phyloP scores from a whole-genome alignment of 1,140 invertebrate species.

The Ectropis grisescens region DNA sequence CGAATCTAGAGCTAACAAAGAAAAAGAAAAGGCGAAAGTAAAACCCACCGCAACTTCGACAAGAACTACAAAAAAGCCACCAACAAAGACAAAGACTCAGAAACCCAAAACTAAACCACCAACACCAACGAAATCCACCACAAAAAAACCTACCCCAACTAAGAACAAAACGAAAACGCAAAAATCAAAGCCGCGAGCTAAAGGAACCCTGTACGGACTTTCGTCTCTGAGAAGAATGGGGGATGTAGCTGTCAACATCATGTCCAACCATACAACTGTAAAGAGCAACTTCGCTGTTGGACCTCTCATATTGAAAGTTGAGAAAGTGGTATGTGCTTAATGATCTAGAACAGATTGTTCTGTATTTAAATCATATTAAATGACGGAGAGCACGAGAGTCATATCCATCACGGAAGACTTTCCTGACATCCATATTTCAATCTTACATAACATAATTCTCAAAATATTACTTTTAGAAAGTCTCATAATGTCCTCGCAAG shows the following conservation, averaged over 20 bases:
- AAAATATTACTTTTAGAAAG: too few species aligned
- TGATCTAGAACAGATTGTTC: too few species aligned
- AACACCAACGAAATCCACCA: constrained; percentile 31
- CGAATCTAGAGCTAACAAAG: constrained; percentile 40
- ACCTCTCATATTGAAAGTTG: constrained; percentile 82
- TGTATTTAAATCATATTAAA: too few species aligned
- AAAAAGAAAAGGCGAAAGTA: constrained; percentile 35
- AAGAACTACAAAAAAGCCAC: constrained; percentile 31
- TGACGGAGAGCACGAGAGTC: too few species aligned
- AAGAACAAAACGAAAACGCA: constrained; percentile 67
- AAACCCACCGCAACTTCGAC: constrained; percentile 33
- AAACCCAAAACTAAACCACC: constrained; percentile 47
- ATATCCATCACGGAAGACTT: too few species aligned
- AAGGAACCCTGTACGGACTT: constrained; percentile 83
- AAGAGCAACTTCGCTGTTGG: constrained; percentile 85
- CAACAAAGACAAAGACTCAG: constrained; percentile 31
- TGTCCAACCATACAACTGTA: constrained; percentile 83
- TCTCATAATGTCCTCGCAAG: too few species aligned
- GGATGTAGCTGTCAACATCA: constrained; percentile 83
- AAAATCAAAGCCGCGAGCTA: constrained; percentile 74
- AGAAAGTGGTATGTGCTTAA: constrained; percentile 77
- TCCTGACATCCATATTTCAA: too few species aligned
- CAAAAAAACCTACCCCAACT: constrained; percentile 44
- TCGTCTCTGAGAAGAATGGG: constrained; percentile 81
- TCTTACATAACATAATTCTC: too few species aligned